Base-by-base conservation (phyloP, 2,113 vertebrate genomes). In the Nanorana parkeri region DNA sequence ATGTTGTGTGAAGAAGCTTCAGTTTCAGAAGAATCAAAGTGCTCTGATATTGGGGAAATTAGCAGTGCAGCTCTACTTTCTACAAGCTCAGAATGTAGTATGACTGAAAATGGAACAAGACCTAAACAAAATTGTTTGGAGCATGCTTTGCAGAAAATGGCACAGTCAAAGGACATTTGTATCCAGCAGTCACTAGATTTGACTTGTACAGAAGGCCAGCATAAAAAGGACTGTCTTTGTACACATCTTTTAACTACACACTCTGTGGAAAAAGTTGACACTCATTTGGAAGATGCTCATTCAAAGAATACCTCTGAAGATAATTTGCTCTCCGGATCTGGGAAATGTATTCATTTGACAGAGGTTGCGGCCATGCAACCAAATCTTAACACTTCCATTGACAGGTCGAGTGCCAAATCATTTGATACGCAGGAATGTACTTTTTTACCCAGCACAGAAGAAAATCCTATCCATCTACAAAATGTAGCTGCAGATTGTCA, bases 351-450 rank as follows among this genome's bases (percentile, higher is more conserved):
- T 47, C 8, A 6, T 47, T 1, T 15, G 1, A 47, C 13, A 47
- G 41, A 47, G 41, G 13, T 1, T 47, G 17, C 11, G 16, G n/a
- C 32, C 21, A 19, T 7, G 4, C 47, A 26, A 58, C n/a, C 55
- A 41, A 51, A 69, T 68, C 17, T 7, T 58, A n/a, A 6, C n/a
- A 17, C 17, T 56, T 29, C 20, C 16, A 6, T 69, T 61, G 54
- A 80, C 41, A 17, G 23, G 47, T 23, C 28, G n/a, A 17, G n/a
- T 80, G 66, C 78, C 78, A 60, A 69, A 61, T 23, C 55, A 61
- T 3, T 2, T 36, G 52, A 68, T 52, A 56, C 19, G 36, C 24
- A 78, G 17, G 77, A 60, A 61, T 71, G 29, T 67, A 36, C 54
- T 56, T 16, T 16, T 67, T 78, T 52, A 21, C 28, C 13, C n/a